These are phyloP conservation scores for Buathra laborator DNA, from an alignment of 2,888 invertebrate species.

Conservation along the genomic window DNA sequence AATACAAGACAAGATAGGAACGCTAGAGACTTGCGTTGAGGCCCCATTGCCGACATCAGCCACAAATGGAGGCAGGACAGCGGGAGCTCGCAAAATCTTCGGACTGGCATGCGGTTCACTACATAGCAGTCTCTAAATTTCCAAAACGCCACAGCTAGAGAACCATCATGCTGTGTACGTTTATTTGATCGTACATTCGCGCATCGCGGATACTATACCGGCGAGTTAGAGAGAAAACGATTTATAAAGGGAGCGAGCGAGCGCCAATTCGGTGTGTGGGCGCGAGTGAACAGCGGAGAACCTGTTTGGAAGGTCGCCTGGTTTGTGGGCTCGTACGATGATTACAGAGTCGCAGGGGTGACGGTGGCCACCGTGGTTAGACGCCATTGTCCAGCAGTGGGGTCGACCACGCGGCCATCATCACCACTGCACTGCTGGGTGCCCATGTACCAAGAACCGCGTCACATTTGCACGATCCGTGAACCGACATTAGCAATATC, in stretches of 20 bases:
- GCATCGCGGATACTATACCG: not conserved
- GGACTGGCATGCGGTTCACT: not conserved
- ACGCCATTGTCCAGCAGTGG: constrained; percentile 61
- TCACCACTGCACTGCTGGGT: constrained; percentile 44
- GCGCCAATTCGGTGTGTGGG: constrained; percentile 25
- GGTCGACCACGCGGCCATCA: constrained; percentile 50
- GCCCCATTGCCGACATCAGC: not conserved
- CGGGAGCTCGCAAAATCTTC: not conserved
- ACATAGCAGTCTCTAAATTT: not conserved
- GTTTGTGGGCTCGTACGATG: constrained; percentile 69
- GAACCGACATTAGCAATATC: constrained; percentile 22
- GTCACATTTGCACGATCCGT: constrained; percentile 10
- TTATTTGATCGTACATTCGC: constrained; percentile 4
- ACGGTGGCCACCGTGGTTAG: constrained; percentile 56
- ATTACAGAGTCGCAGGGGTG: constrained; percentile 68
- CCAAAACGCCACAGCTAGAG: not conserved
- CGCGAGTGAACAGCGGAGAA: constrained; percentile 63
- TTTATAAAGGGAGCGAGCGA: constrained; percentile 27
- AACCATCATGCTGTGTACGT: not conserved
- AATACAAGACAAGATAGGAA: not conserved
- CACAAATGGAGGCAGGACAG: not conserved
- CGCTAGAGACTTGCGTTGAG: not conserved
- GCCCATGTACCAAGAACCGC: constrained; percentile 31
- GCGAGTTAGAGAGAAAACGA: constrained; percentile 13
- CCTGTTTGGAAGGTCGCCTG: constrained; percentile 77